phyloP scores from a whole-genome alignment of 2,113 vertebrate species.

The Varanus salvator region DNA sequence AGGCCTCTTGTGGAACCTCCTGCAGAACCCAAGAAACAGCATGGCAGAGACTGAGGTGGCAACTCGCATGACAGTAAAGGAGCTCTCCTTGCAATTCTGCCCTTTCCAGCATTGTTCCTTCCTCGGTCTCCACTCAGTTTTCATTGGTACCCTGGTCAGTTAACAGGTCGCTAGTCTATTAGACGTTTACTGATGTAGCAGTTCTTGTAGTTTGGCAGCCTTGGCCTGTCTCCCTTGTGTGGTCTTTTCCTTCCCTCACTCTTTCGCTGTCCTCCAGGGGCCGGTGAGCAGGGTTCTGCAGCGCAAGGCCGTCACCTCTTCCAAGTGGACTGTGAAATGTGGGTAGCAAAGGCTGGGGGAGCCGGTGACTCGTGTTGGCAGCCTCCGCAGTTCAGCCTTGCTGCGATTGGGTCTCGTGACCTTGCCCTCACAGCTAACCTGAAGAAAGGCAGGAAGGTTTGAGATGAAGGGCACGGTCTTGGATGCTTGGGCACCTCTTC shows the following conservation, averaged over 20 bases:
- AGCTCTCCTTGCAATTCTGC: conserved; percentile 49
- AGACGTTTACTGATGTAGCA: conserved; percentile 43
- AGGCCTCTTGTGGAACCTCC: conserved; percentile 44
- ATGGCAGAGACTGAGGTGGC: background rate
- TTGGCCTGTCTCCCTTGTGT: conserved; percentile 39
- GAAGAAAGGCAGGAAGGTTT: no score
- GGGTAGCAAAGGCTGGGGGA: background rate
- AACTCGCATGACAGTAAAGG: conserved; percentile 40
- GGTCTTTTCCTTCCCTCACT: background rate
- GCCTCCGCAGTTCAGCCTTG: conserved; percentile 25
- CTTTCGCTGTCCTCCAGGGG: conserved; percentile 7
- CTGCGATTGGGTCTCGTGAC: background rate
- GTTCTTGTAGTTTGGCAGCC: conserved; percentile 43
- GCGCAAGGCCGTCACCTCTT: conserved; percentile 14
- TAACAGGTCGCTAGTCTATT: conserved; percentile 47
- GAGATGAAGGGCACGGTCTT: background rate
- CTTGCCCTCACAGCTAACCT: conserved; percentile 19
- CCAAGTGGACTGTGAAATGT: conserved; percentile 16
- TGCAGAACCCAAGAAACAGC: conserved; percentile 40
- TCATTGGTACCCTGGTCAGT: conserved; percentile 50
- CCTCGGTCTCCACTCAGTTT: conserved; percentile 32
- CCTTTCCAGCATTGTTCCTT: conserved; percentile 16
- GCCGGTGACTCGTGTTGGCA: conserved; percentile 21
- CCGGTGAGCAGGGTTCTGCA: conserved; percentile 25
- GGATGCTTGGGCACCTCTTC: conserved; percentile 15